These are phyloP conservation scores for Pyxicephalus adspersus DNA, from an alignment of 2,113 vertebrate species.

Conservation along the genomic window DNA sequence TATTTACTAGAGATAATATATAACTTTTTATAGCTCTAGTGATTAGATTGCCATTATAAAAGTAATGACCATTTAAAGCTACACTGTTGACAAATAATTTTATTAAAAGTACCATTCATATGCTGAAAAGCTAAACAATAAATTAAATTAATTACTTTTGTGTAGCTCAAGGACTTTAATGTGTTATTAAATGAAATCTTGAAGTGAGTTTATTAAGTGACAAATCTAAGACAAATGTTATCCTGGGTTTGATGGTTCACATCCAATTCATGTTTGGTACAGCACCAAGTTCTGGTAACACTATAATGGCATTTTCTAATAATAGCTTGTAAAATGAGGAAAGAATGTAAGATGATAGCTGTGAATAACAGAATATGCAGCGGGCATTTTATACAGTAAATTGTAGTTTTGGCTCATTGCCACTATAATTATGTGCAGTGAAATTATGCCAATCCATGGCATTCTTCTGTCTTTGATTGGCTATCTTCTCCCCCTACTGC, in stretches of 20 bases:
- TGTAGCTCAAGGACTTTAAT: too few species aligned
- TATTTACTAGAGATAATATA: too few species aligned
- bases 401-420: background rate
- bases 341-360: constrained; percentile 5
- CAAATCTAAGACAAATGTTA: too few species aligned
- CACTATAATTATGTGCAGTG: background rate
- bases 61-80: background rate
- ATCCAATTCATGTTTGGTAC: background rate
- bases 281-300: background rate
- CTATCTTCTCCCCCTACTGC: too few species aligned
- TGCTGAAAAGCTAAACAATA: background rate
- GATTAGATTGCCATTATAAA: too few species aligned
- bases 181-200: too few species aligned
- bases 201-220: too few species aligned
- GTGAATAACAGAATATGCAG: constrained; percentile 7
- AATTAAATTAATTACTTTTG: too few species aligned
- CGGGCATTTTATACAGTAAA: background rate
- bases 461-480: background rate
- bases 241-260: too few species aligned
- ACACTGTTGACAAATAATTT: background rate
- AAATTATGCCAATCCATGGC: background rate
- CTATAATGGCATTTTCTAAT: background rate
- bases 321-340: background rate
- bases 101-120: background rate
- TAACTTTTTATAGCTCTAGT: too few species aligned